Percentiles rank a stretch among this genome's conserved stretches.
phyloP scores from a whole-genome alignment of 2,888 invertebrate species.

The Torymus tubicola region DNA sequence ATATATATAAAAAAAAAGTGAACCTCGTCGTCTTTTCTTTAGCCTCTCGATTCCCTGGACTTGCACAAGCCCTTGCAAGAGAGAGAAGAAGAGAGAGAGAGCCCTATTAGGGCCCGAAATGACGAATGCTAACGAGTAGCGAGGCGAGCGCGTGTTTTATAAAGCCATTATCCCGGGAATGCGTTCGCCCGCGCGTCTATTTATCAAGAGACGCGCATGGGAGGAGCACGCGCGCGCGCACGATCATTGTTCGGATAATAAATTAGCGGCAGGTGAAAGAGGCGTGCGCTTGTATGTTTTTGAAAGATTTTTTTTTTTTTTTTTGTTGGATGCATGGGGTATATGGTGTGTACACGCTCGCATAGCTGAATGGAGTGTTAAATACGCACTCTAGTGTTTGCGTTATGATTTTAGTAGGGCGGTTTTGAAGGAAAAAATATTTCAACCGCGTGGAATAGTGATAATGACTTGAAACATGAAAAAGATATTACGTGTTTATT shows the following conservation, averaged over 20 bases:
- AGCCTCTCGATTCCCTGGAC: too few species aligned
- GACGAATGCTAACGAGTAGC: conserved; percentile 69
- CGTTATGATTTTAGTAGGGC: too few species aligned
- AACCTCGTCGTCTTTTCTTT: too few species aligned
- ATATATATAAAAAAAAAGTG: too few species aligned
- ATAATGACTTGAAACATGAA: too few species aligned
- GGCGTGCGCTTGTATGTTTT: not conserved
- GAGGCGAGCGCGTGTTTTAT: conserved; percentile 67
- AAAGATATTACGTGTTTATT: too few species aligned
- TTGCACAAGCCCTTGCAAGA: not conserved
- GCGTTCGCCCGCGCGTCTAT: conserved; percentile 65
- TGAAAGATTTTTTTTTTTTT: conserved; percentile 9
- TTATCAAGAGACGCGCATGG: conserved; percentile 65
- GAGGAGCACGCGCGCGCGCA: conserved; percentile 35
- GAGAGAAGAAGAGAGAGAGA: conserved; percentile 3
- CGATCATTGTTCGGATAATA: conserved; percentile 59
- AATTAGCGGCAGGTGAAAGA: conserved; percentile 56
- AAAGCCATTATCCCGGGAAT: conserved; percentile 67
- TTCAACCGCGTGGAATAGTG: too few species aligned
- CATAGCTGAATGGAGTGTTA: too few species aligned
- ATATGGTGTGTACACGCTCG: too few species aligned
- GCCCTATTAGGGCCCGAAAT: conserved; percentile 56
- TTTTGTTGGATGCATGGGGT: not conserved
- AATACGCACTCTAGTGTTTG: too few species aligned
- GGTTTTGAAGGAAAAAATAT: too few species aligned